Evolutionary conservation across 2,888 invertebrate species (phyloP).

Genomic region (Cryptocephalus primarius): DNA sequence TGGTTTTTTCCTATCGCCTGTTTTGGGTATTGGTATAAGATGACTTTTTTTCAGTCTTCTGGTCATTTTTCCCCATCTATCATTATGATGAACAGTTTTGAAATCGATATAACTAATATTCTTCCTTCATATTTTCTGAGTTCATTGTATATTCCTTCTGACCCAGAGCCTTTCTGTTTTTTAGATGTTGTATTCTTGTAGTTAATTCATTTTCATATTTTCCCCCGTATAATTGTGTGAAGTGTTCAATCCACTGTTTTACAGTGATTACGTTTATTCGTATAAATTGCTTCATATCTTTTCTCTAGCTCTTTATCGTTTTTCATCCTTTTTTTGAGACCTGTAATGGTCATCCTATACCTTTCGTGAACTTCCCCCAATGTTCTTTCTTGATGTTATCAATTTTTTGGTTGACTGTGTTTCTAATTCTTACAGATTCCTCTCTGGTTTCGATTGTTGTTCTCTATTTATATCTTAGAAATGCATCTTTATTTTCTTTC

Average conservation of each 20-base stretch:
- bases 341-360: too few relatives aligned
- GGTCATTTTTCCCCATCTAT: not conserved
- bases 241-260: not conserved
- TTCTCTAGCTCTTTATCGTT: not conserved
- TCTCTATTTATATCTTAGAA: too few relatives aligned
- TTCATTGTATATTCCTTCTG: not conserved
- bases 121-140: not conserved
- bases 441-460: too few relatives aligned
- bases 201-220: not conserved
- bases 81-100: not conserved
- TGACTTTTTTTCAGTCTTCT: not conserved
- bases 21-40: not conserved
- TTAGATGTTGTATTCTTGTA: not conserved
- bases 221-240: not conserved
- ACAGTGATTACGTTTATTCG: not conserved
- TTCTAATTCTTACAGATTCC: too few relatives aligned
- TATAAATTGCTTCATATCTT: not conserved
- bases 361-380: too few relatives aligned
- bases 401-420: too few relatives aligned
- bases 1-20: too few relatives aligned
- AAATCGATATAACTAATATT: not conserved
- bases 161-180: not conserved
- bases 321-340: too few relatives aligned
- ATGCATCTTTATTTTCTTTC: too few relatives aligned
- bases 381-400: too few relatives aligned